Evolutionary conservation across 2,797 vertebrate genomes (phyloP).

Genomic region (Strix occidentalis): DNA sequence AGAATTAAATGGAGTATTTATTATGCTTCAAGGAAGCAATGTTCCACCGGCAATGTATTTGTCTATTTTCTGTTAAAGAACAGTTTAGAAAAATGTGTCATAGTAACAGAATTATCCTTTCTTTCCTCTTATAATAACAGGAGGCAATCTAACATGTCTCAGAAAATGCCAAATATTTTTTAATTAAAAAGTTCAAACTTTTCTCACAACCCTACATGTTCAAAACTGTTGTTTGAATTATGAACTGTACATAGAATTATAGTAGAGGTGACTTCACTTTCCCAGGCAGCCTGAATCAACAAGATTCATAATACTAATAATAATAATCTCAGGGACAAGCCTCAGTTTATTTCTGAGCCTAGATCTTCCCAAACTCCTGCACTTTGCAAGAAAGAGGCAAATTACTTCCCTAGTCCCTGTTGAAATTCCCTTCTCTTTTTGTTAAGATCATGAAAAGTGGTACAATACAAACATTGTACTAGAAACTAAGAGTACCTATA

Average conservation of each 20-base stretch:
- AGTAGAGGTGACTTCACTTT: constrained; percentile 41
- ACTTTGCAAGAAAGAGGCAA: not conserved
- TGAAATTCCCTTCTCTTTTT: not conserved
- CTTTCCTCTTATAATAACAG: constrained; percentile 23
- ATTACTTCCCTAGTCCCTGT: not conserved
- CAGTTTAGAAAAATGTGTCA: constrained; percentile 5
- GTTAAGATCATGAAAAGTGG: not conserved
- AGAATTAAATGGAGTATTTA: constrained; percentile 37
- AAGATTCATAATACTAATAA: not conserved
- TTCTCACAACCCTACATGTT: constrained; percentile 62
- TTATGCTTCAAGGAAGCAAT: constrained; percentile 4
- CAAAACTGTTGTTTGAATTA: constrained; percentile 21
- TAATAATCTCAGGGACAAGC: not conserved
- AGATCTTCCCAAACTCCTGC: not conserved
- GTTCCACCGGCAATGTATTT: constrained; percentile 2
- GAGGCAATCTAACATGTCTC: not conserved
- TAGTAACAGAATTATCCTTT: constrained; percentile 1
- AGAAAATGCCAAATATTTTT: constrained; percentile 59
- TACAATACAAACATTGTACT: not conserved
- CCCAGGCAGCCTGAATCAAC: constrained; percentile 35
- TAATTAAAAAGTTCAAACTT: constrained; percentile 60
- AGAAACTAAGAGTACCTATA: not conserved
- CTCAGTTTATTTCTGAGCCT: not conserved
- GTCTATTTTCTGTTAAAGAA: constrained; percentile 22
- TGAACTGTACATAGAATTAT: not conserved